Base-by-base conservation (phyloP, 1,140 invertebrate genomes). In the Sycophila sp. region DNA sequence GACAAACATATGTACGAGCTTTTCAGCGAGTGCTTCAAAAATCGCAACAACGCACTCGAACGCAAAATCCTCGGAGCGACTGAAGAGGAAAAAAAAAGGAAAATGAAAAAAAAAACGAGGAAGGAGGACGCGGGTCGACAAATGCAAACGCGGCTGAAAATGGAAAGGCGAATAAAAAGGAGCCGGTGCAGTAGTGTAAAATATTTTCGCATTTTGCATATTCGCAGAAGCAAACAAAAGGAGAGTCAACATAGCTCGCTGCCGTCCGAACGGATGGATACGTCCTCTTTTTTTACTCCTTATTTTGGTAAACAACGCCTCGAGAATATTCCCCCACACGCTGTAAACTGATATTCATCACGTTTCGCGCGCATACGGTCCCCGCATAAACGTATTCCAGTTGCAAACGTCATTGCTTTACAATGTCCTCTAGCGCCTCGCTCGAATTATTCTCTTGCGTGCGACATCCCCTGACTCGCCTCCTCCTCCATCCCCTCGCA, bases 271-370 rank as follows among this genome's bases (percentile, higher is more conserved):
- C 17, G 17, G 5, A 22, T 42, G 15, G 15, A 42, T 42, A 3
- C 2, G 13, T 42, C 40, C 1, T 45, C 17, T 19, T 17, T 17
- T 45, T 15, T 19, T 8, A 45, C 30, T 13, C 15, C 26, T 45
- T 45, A 28, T 42, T 67, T 45, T 8, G 7, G 28, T 67, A 67
- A 67, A 67, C 64, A 67, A 56, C 11, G 38, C 38, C 19, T 58
- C 26, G 38, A 56, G 51, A 66, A 66, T 66, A 42, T 36, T 17
- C 8, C n/a, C 36, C 26, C 32, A 30, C 38, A 69, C 60, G 17
- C 17, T 69, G 55, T 69, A 59, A 69, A 69, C 66, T 60, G 55
- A 69, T 69, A 69, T 69, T 49, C 66, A 69, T 69, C 42, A 49
- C 42, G 28, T 49, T 36, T 34, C 38, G n/a, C 26, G 26, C 40